Percentiles rank a stretch among this genome's conserved stretches.
Conservation (phyloP, 2,888 invertebrate species). For the Rhamphomyia laevipes region DNA sequence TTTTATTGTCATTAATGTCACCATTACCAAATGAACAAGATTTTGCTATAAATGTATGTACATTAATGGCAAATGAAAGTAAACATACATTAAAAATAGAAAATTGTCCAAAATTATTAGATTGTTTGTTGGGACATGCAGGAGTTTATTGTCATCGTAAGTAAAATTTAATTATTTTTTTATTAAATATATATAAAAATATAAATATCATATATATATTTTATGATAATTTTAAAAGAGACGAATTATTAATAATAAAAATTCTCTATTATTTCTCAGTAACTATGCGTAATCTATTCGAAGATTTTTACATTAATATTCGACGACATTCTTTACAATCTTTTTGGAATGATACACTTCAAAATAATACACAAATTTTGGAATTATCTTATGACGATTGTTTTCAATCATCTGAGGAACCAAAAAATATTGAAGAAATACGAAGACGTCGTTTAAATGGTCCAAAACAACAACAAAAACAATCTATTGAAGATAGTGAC, state of each 20-base stretch:
- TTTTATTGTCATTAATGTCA: conserved; percentile 84
- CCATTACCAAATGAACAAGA: conserved; percentile 98
- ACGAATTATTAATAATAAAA: neutral
- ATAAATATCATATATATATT: neutral
- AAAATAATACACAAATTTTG: conserved; percentile 33
- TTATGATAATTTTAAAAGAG: neutral
- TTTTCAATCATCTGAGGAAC: conserved; percentile 15
- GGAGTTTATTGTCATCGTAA: conserved; percentile 85
- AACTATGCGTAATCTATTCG: conserved; percentile 51
- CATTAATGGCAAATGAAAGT: conserved; percentile 87
- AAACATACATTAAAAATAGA: conserved; percentile 76
- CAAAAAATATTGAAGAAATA: conserved; percentile 6
- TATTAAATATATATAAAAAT: neutral
- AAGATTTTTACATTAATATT: conserved; percentile 51
- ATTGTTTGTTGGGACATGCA: conserved; percentile 83
- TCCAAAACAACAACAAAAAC: neutral
- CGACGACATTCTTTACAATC: conserved; percentile 53
- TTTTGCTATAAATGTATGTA: conserved; percentile 95
- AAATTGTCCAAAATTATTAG: conserved; percentile 75
- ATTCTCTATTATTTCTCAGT: conserved; percentile 33
- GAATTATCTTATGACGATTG: conserved; percentile 32
- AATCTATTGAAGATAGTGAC: neutral
- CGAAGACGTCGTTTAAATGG: neutral
- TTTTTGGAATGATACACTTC: conserved; percentile 62
- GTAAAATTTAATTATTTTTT: too few relatives aligned